Percentiles rank a stretch among this genome's conserved stretches.
phyloP scores from a whole-genome alignment of 2,113 vertebrate genomes.

The Rhizomys pruinosus region DNA sequence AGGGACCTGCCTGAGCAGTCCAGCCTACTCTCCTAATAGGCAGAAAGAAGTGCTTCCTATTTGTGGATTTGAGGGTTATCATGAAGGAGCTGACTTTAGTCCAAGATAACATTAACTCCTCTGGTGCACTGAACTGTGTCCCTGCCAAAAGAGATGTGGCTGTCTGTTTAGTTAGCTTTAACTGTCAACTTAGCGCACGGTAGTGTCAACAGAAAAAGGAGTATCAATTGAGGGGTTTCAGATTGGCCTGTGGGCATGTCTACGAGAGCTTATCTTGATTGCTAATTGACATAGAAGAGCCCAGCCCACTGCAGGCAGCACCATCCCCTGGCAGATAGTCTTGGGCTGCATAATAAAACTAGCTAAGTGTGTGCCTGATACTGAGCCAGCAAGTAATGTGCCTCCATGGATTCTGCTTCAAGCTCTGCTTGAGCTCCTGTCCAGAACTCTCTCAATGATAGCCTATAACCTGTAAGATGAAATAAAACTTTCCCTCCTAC shows the following conservation, averaged over 20 bases:
- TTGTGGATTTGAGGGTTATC: not conserved
- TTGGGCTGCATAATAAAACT: not conserved
- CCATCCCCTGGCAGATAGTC: not conserved
- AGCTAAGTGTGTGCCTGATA: no score
- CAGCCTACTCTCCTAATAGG: not conserved
- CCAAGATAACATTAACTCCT: not conserved
- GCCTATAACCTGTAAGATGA: not conserved
- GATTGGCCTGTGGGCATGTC: not conserved
- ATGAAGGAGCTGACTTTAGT: not conserved
- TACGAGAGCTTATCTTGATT: not conserved
- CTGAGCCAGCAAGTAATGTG: no score
- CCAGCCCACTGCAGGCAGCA: not conserved
- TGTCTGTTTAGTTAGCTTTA: not conserved
- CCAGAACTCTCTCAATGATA: not conserved
- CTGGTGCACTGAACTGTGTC: not conserved
- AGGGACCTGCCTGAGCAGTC: not conserved
- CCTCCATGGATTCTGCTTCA: not conserved
- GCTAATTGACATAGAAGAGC: no score
- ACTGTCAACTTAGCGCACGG: not conserved
- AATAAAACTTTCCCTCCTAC: not conserved
- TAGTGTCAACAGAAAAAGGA: not conserved
- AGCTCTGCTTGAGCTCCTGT: not conserved
- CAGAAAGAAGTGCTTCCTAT: not conserved
- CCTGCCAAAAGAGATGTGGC: not conserved
- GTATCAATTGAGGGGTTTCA: not conserved